Evolutionary conservation across 2,113 vertebrate genomes (phyloP).

Genomic region (Morone saxatilis): DNA sequence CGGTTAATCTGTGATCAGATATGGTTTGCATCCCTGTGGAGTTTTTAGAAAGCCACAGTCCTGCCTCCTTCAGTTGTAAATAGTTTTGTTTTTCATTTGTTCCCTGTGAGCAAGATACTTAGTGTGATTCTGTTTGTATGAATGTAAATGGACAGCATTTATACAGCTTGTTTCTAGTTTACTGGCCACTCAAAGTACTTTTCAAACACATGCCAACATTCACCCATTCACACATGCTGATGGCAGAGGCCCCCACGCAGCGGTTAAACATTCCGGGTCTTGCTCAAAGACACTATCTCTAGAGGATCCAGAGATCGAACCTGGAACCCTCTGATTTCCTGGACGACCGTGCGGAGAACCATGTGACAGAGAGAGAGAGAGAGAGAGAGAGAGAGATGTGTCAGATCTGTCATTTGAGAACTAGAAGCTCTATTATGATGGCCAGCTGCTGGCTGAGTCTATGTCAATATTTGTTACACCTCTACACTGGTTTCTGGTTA

Average conservation of each 20-base stretch:
- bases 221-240: too few species aligned
- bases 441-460: neutral
- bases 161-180: too few species aligned
- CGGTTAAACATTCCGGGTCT: too few species aligned
- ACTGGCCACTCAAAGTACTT: too few species aligned
- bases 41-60: conserved; percentile 1
- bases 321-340: too few species aligned
- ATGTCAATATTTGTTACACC: conserved; percentile 11
- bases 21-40: neutral
- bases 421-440: neutral
- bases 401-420: neutral
- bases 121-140: neutral
- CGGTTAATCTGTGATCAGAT: conserved; percentile 40
- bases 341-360: too few species aligned
- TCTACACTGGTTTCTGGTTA: neutral
- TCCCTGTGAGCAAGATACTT: neutral
- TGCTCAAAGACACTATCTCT: too few species aligned
- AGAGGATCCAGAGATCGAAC: too few species aligned
- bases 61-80: neutral
- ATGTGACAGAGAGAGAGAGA: too few species aligned
- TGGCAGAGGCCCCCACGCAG: too few species aligned
- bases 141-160: too few species aligned
- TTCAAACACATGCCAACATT: too few species aligned
- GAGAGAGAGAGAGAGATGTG: neutral
- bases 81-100: conserved; percentile 8